Percentiles rank a stretch among this genome's conserved stretches.
These are phyloP conservation scores for Halcyon smyrnensis DNA, from an alignment of 2,797 vertebrate genomes.

Conservation along the genomic window DNA sequence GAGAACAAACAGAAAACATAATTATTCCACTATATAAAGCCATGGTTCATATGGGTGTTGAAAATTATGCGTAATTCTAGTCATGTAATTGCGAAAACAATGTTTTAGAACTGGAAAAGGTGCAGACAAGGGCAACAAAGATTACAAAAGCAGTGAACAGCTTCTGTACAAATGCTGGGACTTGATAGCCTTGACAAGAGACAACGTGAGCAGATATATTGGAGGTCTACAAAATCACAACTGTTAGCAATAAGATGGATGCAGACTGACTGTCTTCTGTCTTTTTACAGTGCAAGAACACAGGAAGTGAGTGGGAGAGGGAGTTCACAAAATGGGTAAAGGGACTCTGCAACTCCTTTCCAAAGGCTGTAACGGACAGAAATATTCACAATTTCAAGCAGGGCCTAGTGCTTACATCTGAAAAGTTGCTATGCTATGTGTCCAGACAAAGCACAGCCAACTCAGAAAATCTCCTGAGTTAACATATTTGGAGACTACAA, in stretches of 20 bases:
- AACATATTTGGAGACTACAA: background rate
- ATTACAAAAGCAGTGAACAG: background rate
- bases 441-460: background rate
- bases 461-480: background rate
- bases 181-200: background rate
- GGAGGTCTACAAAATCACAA: background rate
- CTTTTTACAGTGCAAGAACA: background rate
- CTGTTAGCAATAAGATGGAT: background rate
- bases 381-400: background rate
- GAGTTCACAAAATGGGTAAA: background rate
- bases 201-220: background rate
- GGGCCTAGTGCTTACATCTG: background rate
- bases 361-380: background rate
- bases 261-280: background rate
- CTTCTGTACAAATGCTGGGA: background rate
- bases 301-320: background rate
- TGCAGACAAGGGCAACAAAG: background rate
- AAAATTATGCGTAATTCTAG: background rate
- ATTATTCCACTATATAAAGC: background rate
- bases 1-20: background rate
- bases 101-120: background rate
- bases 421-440: rapidly evolving
- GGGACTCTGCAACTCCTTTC: background rate
- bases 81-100: background rate
- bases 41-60: background rate